phyloP scores from a whole-genome alignment of 1,140 invertebrate species.

The Melipona quadrifasciata region DNA sequence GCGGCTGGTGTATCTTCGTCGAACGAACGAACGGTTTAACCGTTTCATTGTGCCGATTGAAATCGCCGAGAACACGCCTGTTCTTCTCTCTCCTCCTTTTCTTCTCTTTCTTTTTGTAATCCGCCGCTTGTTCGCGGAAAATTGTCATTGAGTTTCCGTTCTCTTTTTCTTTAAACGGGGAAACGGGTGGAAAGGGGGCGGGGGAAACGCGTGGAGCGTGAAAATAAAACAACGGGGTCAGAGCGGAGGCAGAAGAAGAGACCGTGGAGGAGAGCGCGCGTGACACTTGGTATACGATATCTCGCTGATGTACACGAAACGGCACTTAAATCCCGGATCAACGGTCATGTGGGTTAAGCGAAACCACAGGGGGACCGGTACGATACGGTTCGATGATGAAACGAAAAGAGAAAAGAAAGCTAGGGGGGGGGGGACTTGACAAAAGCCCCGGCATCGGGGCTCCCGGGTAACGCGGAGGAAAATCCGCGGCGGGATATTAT shows the following conservation, averaged over 20 bases:
- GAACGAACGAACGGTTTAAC: constrained; percentile 16
- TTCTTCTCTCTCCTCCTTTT: too few relatives aligned
- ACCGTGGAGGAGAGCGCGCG: background rate
- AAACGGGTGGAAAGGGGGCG: too few relatives aligned
- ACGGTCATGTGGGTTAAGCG: constrained; percentile 42
- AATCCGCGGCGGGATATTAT: constrained; percentile 12
- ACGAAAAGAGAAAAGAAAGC: background rate
- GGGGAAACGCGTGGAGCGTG: constrained; percentile 7
- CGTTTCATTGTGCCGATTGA: constrained; percentile 24
- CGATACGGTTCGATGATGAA: constrained; percentile 4
- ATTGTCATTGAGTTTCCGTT: constrained; percentile 23
- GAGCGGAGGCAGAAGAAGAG: background rate
- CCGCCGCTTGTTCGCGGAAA: background rate
- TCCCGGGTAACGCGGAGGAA: background rate
- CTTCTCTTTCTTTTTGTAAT: background rate
- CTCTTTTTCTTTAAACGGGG: background rate
- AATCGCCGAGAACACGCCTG: background rate
- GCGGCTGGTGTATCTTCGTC: background rate
- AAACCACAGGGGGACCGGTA: background rate
- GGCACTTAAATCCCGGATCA: constrained; percentile 37
- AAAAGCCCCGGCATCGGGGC: background rate
- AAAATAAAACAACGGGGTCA: background rate
- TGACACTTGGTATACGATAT: constrained; percentile 16
- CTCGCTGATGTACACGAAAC: constrained; percentile 35
- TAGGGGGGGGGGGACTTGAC: background rate